Evolutionary conservation across 2,113 vertebrate genomes (phyloP), one percentile per base, ranked within the genome.

Genomic region (Sapayoa aenigma): DNA sequence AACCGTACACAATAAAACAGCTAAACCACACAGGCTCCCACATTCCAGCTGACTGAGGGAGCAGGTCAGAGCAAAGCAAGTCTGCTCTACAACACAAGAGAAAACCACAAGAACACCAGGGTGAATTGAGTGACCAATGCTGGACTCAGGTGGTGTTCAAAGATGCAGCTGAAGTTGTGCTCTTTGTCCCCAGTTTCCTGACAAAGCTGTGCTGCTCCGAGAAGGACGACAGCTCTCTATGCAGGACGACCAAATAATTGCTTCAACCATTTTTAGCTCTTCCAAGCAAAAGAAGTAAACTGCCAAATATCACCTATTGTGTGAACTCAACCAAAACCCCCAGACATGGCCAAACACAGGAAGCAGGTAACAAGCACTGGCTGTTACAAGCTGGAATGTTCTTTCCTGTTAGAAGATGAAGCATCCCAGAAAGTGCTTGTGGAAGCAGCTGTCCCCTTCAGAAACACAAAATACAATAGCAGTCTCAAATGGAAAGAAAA

Each of bases 101-200:
- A n/a, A n/a, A n/a, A n/a, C n/a, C 12, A 56, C 0, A 0, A 93
- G 53, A 31, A 62, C 33, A 58, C 28, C 53, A 60, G 37, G 6
- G 23, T 52, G 56, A 84, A 78, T 9, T 11, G 31, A 44, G 1
- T 27, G 24, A 69, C 24, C 62, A 37, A 14, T 11, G 4, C 21
- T 71, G 37, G 39, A 62, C 31, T 71, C 5, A 63, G 50, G 62
- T 16, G 8, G 23, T 23, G 63, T 8, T 76, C 23, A 60, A 73
- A 93, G 37, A 52, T 16, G 11, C 41, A 82, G n/a, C 5, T 47
- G 30, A 77, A 83, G 21, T 59, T 0, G 1, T 44, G 18, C 53
- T 79, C 63, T 76, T 79, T 58, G 71, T 25, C 30, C 46, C 15
- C 24, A 35, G 12, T 46, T 39, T n/a, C 42, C 14, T 14, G 14